phyloP scores from a whole-genome alignment of 2,797 vertebrate species.

The Chanos chanos region DNA sequence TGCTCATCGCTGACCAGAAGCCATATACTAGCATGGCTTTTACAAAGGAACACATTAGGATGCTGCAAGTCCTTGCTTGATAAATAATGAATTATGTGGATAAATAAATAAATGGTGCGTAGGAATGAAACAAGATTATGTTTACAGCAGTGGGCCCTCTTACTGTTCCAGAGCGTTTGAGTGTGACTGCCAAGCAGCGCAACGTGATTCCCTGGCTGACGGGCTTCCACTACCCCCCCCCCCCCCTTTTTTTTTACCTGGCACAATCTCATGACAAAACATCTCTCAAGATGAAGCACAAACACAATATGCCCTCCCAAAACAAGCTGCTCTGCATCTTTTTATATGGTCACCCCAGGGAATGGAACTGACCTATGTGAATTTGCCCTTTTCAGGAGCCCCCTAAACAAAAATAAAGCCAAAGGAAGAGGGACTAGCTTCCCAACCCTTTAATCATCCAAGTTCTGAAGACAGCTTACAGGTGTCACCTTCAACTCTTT shows the following conservation, averaged over 20 bases:
- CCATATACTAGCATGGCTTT: no score
- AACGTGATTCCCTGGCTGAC: not conserved
- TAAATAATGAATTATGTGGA: no score
- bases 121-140: not conserved
- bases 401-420: constrained; percentile 11
- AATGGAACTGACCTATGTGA: no score
- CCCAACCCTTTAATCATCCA: no score
- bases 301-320: constrained; percentile 11
- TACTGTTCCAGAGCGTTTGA: not conserved
- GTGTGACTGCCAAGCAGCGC: not conserved
- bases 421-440: not conserved
- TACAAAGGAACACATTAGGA: no score
- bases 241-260: no score
- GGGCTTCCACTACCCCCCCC: not conserved
- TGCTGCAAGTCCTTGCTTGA: no score
- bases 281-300: constrained; percentile 8
- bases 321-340: constrained; percentile 11
- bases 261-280: constrained; percentile 9
- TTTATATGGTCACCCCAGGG: constrained; percentile 9
- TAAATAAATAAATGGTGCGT: not conserved
- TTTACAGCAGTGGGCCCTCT: not conserved
- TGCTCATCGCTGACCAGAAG: no score
- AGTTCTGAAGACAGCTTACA: no score
- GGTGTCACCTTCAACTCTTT: no score
- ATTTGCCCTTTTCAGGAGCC: no score